Evolutionary conservation across 2,113 vertebrate species (phyloP).

Genomic region (Eublepharis macularius): DNA sequence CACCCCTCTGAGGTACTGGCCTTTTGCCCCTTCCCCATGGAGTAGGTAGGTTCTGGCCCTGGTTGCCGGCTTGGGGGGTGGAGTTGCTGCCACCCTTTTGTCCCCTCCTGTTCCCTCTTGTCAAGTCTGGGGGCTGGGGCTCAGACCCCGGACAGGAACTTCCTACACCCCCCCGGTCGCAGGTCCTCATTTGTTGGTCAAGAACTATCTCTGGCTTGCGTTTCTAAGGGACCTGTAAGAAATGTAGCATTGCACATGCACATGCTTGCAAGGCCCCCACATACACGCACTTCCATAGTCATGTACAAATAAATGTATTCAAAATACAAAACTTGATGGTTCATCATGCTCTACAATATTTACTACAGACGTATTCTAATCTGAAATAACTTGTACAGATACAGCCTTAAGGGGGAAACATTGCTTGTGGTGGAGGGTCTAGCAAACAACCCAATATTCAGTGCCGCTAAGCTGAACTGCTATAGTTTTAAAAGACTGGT

Average conservation of each 20-base stretch:
- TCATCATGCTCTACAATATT: neutral
- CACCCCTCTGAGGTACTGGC: too few relatives aligned
- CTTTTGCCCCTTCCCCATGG: too few relatives aligned
- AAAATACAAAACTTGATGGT: neutral
- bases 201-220: conserved; percentile 14
- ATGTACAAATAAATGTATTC: neutral
- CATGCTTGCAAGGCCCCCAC: too few relatives aligned
- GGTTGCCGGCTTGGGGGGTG: too few relatives aligned
- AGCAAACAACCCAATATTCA: neutral
- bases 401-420: neutral
- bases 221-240: conserved; percentile 14
- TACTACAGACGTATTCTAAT: neutral
- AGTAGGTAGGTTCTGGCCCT: too few relatives aligned
- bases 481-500: neutral
- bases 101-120: too few relatives aligned
- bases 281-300: neutral
- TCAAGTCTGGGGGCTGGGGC: too few relatives aligned
- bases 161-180: too few relatives aligned
- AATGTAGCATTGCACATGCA: neutral
- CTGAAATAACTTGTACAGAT: neutral
- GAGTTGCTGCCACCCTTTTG: too few relatives aligned
- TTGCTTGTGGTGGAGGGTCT: neutral
- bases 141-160: too few relatives aligned
- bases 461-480: neutral
- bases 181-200: too few relatives aligned